Conservation (phyloP, 2,113 vertebrate species). For the Tenrec ecaudatus region DNA sequence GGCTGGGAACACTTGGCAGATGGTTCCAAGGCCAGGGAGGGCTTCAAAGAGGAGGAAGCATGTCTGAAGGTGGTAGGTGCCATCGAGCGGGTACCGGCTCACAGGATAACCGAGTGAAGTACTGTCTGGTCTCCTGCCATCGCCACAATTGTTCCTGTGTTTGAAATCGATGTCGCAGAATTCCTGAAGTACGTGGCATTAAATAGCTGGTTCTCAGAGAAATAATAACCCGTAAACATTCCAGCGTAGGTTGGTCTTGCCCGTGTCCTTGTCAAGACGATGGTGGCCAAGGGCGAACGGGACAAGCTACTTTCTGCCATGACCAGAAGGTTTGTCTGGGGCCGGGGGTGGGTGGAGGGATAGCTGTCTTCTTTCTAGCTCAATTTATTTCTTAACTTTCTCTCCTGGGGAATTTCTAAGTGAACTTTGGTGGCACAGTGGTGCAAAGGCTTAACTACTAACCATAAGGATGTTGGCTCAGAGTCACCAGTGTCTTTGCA, state of each 20-base stretch:
- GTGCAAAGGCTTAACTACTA: no score
- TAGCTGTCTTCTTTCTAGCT: neutral
- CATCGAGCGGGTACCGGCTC: no score
- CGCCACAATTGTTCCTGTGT: no score
- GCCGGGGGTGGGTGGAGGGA: rapidly evolving
- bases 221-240: neutral
- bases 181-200: neutral
- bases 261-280: no score
- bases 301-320: neutral
- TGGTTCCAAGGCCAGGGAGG: neutral
- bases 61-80: no score
- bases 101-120: no score
- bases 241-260: neutral
- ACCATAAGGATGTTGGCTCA: no score
- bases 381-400: neutral
- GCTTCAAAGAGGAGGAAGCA: neutral
- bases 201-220: neutral
- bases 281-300: neutral
- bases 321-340: neutral
- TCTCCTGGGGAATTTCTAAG: neutral
- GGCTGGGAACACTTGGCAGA: neutral
- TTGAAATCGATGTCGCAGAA: neutral
- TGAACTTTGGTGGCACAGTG: no score
- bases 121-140: no score
- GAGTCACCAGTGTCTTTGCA: no score